Percentiles rank a stretch among this genome's conserved stretches.
Conservation (phyloP, 2,113 vertebrate genomes). For the Siniperca knerii region DNA sequence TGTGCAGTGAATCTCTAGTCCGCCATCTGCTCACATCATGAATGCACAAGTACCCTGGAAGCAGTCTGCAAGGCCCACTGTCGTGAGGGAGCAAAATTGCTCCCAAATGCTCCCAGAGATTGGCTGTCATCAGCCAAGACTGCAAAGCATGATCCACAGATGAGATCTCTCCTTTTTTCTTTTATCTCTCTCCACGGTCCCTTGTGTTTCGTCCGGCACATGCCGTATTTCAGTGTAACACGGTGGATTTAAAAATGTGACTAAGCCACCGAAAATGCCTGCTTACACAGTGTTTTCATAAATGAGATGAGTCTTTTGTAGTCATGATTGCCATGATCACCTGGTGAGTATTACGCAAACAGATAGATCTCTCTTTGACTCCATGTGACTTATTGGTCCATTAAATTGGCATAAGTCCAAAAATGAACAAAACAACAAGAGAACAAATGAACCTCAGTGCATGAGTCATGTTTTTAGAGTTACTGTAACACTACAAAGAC, state of each 20-base stretch:
- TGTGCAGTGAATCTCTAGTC: constrained; percentile 59
- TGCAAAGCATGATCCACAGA: constrained; percentile 52
- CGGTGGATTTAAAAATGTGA: constrained; percentile 34
- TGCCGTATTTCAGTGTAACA: constrained; percentile 17
- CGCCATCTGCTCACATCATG: constrained; percentile 72
- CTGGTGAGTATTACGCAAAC: constrained; percentile 1
- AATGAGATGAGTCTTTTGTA: background rate
- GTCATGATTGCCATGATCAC: background rate
- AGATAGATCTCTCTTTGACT: constrained; percentile 16
- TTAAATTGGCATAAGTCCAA: constrained; percentile 16
- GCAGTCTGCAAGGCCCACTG: constrained; percentile 44
- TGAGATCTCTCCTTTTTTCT: constrained; percentile 30
- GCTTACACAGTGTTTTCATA: constrained; percentile 7
- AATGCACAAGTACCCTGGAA: constrained; percentile 73
- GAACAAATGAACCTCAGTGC: constrained; percentile 1
- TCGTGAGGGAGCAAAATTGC: constrained; percentile 67
- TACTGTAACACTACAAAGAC: constrained; percentile 16
- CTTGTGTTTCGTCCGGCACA: constrained; percentile 20
- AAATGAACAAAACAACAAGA: constrained; percentile 17
- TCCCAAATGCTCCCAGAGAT: constrained; percentile 75
- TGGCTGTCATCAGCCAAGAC: constrained; percentile 52
- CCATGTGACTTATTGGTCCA: constrained; percentile 9
- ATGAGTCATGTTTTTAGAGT: background rate
- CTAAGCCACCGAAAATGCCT: constrained; percentile 3
- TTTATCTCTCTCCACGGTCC: constrained; percentile 20